Percentiles rank a stretch among this genome's conserved stretches.
phyloP scores from a whole-genome alignment of 1,140 invertebrate genomes.

The Notospermus geniculatus region DNA sequence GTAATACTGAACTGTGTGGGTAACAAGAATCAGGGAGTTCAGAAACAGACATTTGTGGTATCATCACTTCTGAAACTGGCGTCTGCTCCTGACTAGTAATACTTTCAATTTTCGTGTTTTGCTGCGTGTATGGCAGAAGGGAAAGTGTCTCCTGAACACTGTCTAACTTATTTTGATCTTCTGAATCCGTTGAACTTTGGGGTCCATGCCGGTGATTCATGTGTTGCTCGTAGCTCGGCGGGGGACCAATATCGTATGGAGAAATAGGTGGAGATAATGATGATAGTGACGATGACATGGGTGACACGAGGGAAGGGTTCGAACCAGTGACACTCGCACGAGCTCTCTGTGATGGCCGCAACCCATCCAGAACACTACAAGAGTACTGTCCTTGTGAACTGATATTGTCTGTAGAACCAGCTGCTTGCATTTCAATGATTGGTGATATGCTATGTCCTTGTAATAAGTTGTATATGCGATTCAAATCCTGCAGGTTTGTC shows the following conservation, averaged over 20 bases:
- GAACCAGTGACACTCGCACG: too few relatives aligned
- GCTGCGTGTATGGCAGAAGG: too few relatives aligned
- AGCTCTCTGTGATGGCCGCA: too few relatives aligned
- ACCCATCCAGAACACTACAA: too few relatives aligned
- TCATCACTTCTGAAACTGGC: not conserved
- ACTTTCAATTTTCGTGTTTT: not conserved
- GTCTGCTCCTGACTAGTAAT: not conserved
- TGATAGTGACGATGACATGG: slow-evolving; percentile 70
- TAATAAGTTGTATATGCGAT: slow-evolving; percentile 56
- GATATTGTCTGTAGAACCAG: not conserved
- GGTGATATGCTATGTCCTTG: slow-evolving; percentile 51
- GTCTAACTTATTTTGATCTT: slow-evolving; percentile 5
- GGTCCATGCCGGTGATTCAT: slow-evolving; percentile 29
- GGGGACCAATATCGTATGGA: slow-evolving; percentile 59
- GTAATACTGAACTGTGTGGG: not conserved
- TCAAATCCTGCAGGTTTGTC: slow-evolving; percentile 54
- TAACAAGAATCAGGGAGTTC: not conserved
- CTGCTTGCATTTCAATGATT: slow-evolving; percentile 30
- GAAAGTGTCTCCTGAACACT: not conserved
- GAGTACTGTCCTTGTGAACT: too few relatives aligned
- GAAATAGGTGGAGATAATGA: slow-evolving; percentile 80
- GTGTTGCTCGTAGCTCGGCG: slow-evolving; percentile 50
- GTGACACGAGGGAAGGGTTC: not conserved
- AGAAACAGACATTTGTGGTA: not conserved
- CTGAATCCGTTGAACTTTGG: slow-evolving; percentile 3